A percentile compares a stretch with the other conserved stretches of the same genome.
Evolutionary conservation across 2,888 invertebrate genomes (phyloP).

Genomic region (Pherbina coryleti): DNA sequence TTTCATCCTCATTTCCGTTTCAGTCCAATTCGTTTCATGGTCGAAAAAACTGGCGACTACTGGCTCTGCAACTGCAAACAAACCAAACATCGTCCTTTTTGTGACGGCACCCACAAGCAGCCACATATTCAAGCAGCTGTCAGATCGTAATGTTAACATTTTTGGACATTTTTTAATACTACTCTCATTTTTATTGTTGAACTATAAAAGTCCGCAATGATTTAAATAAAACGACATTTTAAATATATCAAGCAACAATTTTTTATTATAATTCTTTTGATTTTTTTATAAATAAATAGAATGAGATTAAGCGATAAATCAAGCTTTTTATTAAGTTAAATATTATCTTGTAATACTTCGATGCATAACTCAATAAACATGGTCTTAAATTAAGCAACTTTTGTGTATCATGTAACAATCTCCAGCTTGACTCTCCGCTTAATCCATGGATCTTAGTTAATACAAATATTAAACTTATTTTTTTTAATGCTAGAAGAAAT

Average conservation of each 20-base stretch:
- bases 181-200: neutral
- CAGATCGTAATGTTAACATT: constrained; percentile 54
- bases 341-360: too few species aligned
- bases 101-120: constrained; percentile 93
- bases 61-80: constrained; percentile 99
- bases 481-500: neutral
- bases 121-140: constrained; percentile 76
- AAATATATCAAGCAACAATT: constrained; percentile 45
- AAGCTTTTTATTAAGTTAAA: too few species aligned
- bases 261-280: constrained; percentile 35
- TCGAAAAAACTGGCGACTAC: constrained; percentile 89
- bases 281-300: constrained; percentile 31
- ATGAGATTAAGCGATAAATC: neutral
- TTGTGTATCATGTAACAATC: too few species aligned
- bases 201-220: constrained; percentile 41
- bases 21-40: constrained; percentile 86
- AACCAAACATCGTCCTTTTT: constrained; percentile 92
- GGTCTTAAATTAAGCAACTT: too few species aligned
- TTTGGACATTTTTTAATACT: constrained; percentile 12
- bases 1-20: neutral
- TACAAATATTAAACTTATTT: neutral
- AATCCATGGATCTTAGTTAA: neutral
- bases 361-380: too few species aligned
- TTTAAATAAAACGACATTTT: constrained; percentile 59
- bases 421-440: too few species aligned